Evolutionary conservation across 2,113 vertebrate genomes (phyloP), one percentile per base, ranked within the genome.

Genomic region (Caretta caretta): DNA sequence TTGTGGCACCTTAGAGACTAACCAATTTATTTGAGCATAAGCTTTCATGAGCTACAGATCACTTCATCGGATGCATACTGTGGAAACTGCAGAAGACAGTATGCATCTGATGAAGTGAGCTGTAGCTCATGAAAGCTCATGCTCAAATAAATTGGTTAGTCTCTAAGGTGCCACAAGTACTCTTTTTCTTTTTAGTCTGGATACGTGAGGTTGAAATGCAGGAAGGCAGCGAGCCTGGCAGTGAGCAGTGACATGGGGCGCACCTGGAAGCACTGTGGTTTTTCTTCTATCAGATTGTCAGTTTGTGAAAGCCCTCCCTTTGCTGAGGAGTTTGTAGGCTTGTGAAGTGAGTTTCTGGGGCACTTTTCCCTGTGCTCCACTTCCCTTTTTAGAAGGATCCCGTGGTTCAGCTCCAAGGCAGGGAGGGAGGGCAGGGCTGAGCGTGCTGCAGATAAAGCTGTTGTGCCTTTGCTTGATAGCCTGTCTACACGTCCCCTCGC

Each of bases 331-430:
- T 92, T 79, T 35, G 4, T 89, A 90, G 84, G 90, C 46, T 91
- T 87, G 25, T 12, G 84, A 6, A 50, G 81, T 10, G 19, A 72
- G n/a, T 38, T n/a, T 38, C 65, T 72, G 65, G n/a, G n/a, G 65
- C 31, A 54, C 2, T 82, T 80, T 48, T 24, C 16, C 31, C 2
- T 1, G 2, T n/a, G 42, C 1, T 57, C 49, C 17, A 7, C 38
- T 29, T 20, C 59, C 31, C 1, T 12, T 19, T 19, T 51, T 38
- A 49, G 50, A 27, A 38, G 54, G 2, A 38, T 86, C 51, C 54
- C 49, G 6, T 25, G 62, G 2, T 1, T 46, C 2, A 0, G 27
- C 4, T 24, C 79, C 25, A 0, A 22, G 0, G 1, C 1, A 6
- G 54, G 82, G 57, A 54, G 38, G 27, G 9, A 69, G 90, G 89